Conservation (phyloP, 1,140 invertebrate species). For the Triops cancriformis region DNA sequence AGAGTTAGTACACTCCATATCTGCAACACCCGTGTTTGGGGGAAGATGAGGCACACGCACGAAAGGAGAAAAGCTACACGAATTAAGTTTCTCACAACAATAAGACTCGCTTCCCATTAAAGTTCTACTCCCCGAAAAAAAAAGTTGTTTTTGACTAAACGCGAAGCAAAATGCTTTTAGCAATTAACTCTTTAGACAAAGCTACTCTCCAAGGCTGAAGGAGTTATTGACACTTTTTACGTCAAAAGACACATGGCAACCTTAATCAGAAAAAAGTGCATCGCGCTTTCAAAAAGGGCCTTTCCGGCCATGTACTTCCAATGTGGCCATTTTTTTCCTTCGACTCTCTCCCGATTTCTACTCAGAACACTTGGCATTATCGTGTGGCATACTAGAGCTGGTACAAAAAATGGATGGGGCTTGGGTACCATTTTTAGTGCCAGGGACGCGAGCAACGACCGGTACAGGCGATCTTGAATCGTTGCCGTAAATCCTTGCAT, state of each 20-base stretch:
- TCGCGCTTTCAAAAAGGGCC: no score
- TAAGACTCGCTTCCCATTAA: neutral
- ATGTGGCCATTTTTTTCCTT: no score
- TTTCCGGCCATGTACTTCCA: no score
- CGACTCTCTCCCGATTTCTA: neutral
- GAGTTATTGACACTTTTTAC: neutral
- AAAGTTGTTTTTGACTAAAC: neutral
- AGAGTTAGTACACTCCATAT: neutral
- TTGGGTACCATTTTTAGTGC: neutral
- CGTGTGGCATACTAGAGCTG: neutral
- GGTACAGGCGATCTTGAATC: neutral
- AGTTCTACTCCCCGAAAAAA: neutral
- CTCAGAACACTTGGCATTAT: constrained; percentile 5
- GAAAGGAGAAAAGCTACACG: neutral
- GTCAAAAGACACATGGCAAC: no score
- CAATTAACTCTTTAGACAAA: neutral
- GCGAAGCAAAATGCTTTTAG: neutral
- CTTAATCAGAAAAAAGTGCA: no score
- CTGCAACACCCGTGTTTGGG: neutral
- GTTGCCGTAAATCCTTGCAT: neutral
- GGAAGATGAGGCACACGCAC: neutral
- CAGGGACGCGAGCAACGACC: neutral
- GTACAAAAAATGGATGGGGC: neutral
- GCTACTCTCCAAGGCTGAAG: neutral
- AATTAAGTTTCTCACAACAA: neutral